phyloP scores from a whole-genome alignment of 1,140 invertebrate genomes.

The Caerostris darwini region DNA sequence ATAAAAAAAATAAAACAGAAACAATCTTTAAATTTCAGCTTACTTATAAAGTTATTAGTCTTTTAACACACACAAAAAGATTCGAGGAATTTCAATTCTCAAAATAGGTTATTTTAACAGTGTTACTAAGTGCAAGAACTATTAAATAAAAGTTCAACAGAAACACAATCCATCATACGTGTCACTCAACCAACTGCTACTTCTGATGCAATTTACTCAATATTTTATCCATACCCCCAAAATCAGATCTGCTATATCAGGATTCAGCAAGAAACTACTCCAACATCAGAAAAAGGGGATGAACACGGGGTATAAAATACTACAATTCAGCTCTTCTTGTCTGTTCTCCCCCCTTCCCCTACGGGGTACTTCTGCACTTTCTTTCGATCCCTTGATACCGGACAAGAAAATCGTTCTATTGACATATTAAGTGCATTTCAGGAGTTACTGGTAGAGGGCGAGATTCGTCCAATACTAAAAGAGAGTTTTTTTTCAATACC shows the following conservation, averaged over 20 bases:
- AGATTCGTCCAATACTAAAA: slow-evolving; percentile 23
- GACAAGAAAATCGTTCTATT: slow-evolving; percentile 75
- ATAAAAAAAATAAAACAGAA: too few species aligned
- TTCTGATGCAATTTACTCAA: slow-evolving; percentile 39
- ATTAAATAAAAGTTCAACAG: neutral
- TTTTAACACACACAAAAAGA: too few species aligned
- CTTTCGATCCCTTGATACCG: slow-evolving; percentile 36
- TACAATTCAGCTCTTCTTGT: slow-evolving; percentile 29
- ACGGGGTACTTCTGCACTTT: slow-evolving; percentile 69
- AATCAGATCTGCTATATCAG: slow-evolving; percentile 46
- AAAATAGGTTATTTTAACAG: too few species aligned
- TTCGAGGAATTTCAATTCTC: too few species aligned
- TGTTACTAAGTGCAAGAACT: too few species aligned
- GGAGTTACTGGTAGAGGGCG: neutral
- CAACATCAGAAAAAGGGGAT: neutral
- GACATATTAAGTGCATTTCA: slow-evolving; percentile 70
- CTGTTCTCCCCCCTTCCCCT: neutral
- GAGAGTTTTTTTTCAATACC: neutral
- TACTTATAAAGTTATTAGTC: too few species aligned
- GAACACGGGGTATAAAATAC: neutral
- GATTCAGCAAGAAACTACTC: slow-evolving; percentile 51
- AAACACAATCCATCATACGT: slow-evolving; percentile 19
- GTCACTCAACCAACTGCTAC: neutral
- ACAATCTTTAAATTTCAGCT: too few species aligned
- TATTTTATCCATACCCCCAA: slow-evolving; percentile 40